Percentiles rank a stretch among this genome's conserved stretches.
phyloP scores from a whole-genome alignment of 1,140 invertebrate genomes.

The Drosophila seguyi region DNA sequence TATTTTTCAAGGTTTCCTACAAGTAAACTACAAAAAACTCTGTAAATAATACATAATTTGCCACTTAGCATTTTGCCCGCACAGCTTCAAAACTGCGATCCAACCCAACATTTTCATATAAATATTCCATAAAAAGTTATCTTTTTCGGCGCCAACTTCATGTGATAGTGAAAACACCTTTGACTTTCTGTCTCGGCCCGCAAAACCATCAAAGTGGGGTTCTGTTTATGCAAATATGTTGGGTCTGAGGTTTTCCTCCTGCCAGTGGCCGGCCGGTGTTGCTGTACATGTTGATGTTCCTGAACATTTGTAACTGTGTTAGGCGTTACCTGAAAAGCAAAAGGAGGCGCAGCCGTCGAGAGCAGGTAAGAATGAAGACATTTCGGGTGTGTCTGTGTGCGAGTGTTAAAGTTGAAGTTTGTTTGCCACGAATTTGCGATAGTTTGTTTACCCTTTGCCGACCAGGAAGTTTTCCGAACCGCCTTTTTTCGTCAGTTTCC shows the following conservation, averaged over 20 bases:
- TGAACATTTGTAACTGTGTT: conserved; percentile 58
- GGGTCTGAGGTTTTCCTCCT: conserved; percentile 55
- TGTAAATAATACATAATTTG: conserved; percentile 1
- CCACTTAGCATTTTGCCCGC: neutral
- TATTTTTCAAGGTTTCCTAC: neutral
- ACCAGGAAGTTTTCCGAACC: conserved; percentile 23
- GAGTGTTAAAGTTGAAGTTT: conserved; percentile 55
- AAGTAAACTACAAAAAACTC: neutral
- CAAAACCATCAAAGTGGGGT: conserved; percentile 53
- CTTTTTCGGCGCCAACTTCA: neutral
- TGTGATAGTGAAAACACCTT: conserved; percentile 11
- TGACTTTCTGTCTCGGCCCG: conserved; percentile 7
- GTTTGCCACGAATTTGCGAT: conserved; percentile 47
- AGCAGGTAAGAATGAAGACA: conserved; percentile 66
- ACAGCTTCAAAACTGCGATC: neutral
- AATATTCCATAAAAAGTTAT: conserved; percentile 24
- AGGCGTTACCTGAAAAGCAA: conserved; percentile 48
- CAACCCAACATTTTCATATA: conserved; percentile 3
- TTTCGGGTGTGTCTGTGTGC: conserved; percentile 44
- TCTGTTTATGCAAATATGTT: conserved; percentile 75
- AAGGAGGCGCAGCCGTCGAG: conserved; percentile 25
- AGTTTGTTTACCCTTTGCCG: conserved; percentile 61
- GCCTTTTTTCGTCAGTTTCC: conserved; percentile 46
- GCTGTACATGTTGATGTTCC: conserved; percentile 40
- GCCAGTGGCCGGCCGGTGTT: conserved; percentile 17